Base-by-base conservation (phyloP, 1,140 invertebrate species). In the Drosophila dunni region DNA sequence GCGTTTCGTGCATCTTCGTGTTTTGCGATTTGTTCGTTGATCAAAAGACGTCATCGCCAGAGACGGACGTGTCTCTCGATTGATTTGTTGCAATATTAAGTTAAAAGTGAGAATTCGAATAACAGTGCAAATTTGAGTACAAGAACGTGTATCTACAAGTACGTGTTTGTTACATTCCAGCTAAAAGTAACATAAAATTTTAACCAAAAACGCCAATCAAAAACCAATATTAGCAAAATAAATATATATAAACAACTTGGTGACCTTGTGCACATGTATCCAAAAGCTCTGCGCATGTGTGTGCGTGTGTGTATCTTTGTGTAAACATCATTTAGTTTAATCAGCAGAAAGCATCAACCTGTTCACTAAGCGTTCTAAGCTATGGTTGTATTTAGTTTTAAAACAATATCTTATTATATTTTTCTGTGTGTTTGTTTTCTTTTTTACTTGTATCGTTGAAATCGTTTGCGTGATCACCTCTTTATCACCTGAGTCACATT, bases 401-500 rank as follows among this genome's bases (percentile, higher is more conserved):
- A 24, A 4, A 44, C 40, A 44, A 46, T 33, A 9, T 9, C 42
- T 45, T 10, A 29, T 24, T 45, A 33, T 57, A 20, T 38, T 44
- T 51, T 62, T 62, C 33, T 40, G 15, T 11, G 40, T 20, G 7
- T 20, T 20, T 46, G 24, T 34, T 24, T 44, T 53, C 42, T 42
- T 29, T 6, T 29, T 24, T 44, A 34, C 42, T 42, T 9, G 53
- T 10, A 34, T 54, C 20, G 50, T 36, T 73, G 10, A 53, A 62
- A 66, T 45, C 51, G 48, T 36, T 53, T 58, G 51, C 68, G 73
- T 71, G 83, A 88, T 88, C 76, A 70, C 11, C 63, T 56, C 78
- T 83, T 88, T 83, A 88, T 86, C 83, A 88, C 84, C 84, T 88
- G 84, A 88, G 83, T 88, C 79, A 88, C 79, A 68, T 83, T 70